phyloP scores from a whole-genome alignment of 2,113 vertebrate species.

The Pterocles gutturalis region DNA sequence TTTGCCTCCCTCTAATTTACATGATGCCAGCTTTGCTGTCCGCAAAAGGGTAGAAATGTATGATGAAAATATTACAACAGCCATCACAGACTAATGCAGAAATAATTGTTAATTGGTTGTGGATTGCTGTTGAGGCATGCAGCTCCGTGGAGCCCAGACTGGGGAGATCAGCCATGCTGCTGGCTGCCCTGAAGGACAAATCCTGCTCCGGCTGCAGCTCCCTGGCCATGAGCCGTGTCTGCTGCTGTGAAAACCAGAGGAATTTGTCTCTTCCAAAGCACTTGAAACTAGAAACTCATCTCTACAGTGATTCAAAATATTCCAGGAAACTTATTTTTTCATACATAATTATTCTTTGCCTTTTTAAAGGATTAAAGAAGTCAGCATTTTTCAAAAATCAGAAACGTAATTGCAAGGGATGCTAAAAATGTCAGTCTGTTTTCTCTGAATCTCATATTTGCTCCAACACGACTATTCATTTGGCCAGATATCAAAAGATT shows the following conservation, averaged over 20 bases:
- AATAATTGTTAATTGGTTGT: neutral
- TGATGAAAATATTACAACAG: neutral
- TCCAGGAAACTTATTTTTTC: neutral
- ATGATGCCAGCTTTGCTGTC: rapidly evolving
- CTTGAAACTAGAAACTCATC: neutral
- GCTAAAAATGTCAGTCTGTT: neutral
- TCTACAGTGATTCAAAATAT: neutral
- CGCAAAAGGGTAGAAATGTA: neutral
- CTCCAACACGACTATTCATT: neutral
- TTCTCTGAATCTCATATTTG: neutral
- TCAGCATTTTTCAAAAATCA: neutral
- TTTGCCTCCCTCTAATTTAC: neutral
- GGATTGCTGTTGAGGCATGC: neutral
- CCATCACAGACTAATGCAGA: neutral
- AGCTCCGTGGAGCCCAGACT: neutral
- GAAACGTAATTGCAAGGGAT: neutral
- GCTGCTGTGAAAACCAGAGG: neutral
- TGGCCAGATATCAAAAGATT: neutral
- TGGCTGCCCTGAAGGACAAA: neutral
- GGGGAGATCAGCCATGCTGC: neutral
- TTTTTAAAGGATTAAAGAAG: neutral
- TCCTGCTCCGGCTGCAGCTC: neutral
- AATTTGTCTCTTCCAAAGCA: neutral
- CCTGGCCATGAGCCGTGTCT: rapidly evolving
- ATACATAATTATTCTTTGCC: neutral